phyloP scores from a whole-genome alignment of 2,113 vertebrate species.

The Sinocyclocheilus maitianheensis region DNA sequence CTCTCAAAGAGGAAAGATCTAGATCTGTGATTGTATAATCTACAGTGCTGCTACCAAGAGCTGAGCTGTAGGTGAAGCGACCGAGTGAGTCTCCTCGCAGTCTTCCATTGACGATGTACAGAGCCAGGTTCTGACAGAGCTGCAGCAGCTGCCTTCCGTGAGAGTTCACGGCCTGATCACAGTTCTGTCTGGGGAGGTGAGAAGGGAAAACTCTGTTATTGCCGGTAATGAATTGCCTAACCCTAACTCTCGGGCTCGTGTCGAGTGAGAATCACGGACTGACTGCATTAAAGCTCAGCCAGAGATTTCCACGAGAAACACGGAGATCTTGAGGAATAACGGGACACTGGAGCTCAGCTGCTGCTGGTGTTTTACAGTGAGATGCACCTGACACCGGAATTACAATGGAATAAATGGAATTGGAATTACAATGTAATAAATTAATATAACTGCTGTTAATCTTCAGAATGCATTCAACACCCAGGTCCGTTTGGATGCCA shows the following conservation, averaged over 20 bases:
- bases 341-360: too few relatives aligned
- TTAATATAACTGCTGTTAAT: too few relatives aligned
- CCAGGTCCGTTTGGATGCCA: too few relatives aligned
- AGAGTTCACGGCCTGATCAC: background rate
- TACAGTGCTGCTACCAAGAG: background rate
- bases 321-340: background rate
- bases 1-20: background rate
- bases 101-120: background rate
- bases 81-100: background rate
- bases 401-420: too few relatives aligned
- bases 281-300: constrained; percentile 1
- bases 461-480: too few relatives aligned
- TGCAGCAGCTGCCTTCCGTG: background rate
- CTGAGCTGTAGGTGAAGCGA: background rate
- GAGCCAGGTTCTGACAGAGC: too few relatives aligned
- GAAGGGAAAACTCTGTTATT: background rate
- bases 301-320: background rate
- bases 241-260: too few relatives aligned
- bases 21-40: background rate
- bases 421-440: too few relatives aligned
- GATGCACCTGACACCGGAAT: background rate
- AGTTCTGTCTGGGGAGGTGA: background rate
- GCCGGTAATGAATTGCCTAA: background rate
- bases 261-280: constrained; percentile 67
- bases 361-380: too few relatives aligned